Conservation (phyloP, 2,888 invertebrate species). For the Geophilus truncorum region DNA sequence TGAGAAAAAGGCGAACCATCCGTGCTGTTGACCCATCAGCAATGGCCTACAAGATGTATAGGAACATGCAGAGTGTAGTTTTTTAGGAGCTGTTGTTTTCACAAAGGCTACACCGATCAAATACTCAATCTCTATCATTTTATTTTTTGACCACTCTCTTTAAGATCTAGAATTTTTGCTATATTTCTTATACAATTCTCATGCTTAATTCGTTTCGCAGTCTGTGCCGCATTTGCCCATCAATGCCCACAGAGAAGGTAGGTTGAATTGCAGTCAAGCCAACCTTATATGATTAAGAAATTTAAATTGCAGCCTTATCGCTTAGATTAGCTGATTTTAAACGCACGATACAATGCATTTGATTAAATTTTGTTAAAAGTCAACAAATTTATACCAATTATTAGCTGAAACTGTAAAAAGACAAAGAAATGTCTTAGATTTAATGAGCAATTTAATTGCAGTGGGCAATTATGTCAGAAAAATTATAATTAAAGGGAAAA, state of each 20-base stretch:
- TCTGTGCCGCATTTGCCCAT: conserved; percentile 92
- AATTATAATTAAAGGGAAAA: neutral
- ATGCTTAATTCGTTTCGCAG: conserved; percentile 98
- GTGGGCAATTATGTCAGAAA: neutral
- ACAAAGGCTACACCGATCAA: neutral
- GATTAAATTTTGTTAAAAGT: neutral
- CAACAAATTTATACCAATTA: neutral
- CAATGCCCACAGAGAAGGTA: conserved; percentile 95
- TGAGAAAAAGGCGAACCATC: neutral
- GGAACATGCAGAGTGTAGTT: neutral
- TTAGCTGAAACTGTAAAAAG: neutral
- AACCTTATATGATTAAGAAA: neutral
- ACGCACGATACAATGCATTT: no score
- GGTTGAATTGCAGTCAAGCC: conserved; percentile 41
- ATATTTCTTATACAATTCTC: conserved; percentile 29
- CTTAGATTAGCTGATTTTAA: no score
- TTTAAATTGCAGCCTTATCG: neutral
- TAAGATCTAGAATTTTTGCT: conserved; percentile 1
- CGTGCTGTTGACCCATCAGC: neutral
- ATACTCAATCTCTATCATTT: neutral
- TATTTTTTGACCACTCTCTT: neutral
- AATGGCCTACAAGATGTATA: neutral
- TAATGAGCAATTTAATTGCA: neutral
- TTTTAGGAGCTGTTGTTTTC: conserved; percentile 7
- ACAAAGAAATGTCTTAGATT: neutral